Evolutionary conservation across 2,888 invertebrate genomes (phyloP).

Genomic region (Drosophila buzzatii): DNA sequence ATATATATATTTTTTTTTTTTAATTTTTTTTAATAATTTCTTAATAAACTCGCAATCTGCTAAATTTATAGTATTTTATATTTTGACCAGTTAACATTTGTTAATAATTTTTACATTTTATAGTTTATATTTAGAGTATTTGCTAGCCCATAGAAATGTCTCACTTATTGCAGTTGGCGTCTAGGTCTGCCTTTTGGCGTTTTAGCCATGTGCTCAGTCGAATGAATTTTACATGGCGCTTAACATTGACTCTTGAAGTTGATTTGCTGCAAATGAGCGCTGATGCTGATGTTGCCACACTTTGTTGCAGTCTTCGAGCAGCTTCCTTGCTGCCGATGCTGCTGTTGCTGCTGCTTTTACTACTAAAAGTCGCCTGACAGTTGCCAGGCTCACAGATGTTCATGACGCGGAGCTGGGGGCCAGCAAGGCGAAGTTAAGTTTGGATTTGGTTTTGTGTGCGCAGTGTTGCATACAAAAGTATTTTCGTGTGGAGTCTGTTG

Average conservation of each 20-base stretch:
- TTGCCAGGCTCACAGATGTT: constrained; percentile 36
- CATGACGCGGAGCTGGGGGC: neutral
- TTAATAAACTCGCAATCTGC: too few species aligned
- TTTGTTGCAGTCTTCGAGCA: constrained; percentile 29
- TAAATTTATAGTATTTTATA: neutral
- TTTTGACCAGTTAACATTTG: neutral
- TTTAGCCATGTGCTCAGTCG: constrained; percentile 58
- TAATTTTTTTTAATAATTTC: too few species aligned
- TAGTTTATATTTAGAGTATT: neutral
- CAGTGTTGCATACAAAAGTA: constrained; percentile 78
- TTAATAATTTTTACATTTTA: neutral
- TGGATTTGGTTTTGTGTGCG: constrained; percentile 56
- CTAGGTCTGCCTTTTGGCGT: constrained; percentile 19
- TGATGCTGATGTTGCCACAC: constrained; percentile 51
- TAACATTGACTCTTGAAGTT: constrained; percentile 61
- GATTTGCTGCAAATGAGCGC: constrained; percentile 74
- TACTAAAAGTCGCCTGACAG: constrained; percentile 44
- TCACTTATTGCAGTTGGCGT: constrained; percentile 3
- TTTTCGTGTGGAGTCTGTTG: constrained; percentile 62
- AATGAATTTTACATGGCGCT: constrained; percentile 75
- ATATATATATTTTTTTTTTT: too few species aligned
- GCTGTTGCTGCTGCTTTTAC: constrained; percentile 11
- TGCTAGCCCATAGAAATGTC: neutral
- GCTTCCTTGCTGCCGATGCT: constrained; percentile 7
- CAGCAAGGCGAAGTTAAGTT: constrained; percentile 28